Conservation (phyloP, 2,113 vertebrate genomes). For the Bothrops jararaca region DNA sequence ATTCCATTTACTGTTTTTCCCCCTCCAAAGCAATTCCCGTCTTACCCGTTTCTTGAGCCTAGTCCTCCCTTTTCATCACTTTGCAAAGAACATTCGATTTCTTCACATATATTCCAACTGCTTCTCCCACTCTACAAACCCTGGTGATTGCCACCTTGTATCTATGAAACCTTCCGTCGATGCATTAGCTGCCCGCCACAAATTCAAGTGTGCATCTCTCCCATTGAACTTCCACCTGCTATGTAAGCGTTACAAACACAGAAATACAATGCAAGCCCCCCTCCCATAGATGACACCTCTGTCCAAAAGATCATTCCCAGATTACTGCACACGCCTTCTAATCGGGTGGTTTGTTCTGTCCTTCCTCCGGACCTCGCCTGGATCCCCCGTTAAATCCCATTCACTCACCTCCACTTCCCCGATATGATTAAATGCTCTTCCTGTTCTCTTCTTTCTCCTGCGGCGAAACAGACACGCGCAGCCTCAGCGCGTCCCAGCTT, state of each 20-base stretch:
- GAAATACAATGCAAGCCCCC: neutral
- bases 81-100: neutral
- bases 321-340: neutral
- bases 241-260: neutral
- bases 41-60: neutral
- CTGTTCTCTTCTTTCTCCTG: neutral
- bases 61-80: neutral
- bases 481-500: neutral
- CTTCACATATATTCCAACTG: neutral
- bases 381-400: neutral
- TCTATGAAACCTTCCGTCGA: neutral
- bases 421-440: neutral
- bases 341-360: neutral
- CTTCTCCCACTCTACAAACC: too few species aligned
- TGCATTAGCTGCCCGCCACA: neutral
- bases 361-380: neutral
- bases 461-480: too few species aligned
- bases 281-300: too few species aligned
- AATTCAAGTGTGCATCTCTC: neutral
- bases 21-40: neutral
- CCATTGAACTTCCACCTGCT: neutral
- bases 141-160: neutral
- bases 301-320: neutral
- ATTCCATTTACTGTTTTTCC: neutral
- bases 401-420: neutral